These are phyloP conservation scores for Pediacus dermestoides DNA, from an alignment of 2,888 invertebrate species.

Conservation along the genomic window DNA sequence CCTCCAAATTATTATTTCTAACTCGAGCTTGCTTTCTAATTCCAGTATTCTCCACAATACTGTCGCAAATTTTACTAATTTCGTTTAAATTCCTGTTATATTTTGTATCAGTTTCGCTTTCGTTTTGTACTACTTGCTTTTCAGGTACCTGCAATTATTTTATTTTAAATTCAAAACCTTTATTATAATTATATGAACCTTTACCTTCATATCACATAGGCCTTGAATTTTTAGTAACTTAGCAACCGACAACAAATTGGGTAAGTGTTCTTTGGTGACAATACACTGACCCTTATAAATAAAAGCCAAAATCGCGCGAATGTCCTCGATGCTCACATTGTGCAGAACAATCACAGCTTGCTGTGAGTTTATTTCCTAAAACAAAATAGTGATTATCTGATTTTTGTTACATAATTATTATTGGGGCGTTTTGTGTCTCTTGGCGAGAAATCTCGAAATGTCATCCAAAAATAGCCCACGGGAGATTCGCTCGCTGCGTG, in stretches of 20 bases:
- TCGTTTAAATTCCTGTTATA: not conserved
- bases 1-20: not conserved
- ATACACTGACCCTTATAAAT: slow-evolving; percentile 88
- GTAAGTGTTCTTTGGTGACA: slow-evolving; percentile 74
- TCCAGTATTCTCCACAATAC: not conserved
- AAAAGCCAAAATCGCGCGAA: slow-evolving; percentile 74
- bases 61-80: slow-evolving; percentile 5
- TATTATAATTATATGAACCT: slow-evolving; percentile 28
- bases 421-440: too few relatives aligned
- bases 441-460: slow-evolving; percentile 5
- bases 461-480: slow-evolving; percentile 19
- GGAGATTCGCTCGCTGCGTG: too few relatives aligned
- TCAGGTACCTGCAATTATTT: slow-evolving; percentile 33
- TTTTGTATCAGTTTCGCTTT: not conserved
- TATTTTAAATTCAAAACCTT: not conserved
- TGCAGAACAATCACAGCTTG: slow-evolving; percentile 71
- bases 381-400: slow-evolving; percentile 27
- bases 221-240: slow-evolving; percentile 79
- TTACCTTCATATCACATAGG: slow-evolving; percentile 76
- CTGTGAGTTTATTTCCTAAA: slow-evolving; percentile 65
- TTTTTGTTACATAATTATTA: not conserved
- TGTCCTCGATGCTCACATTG: slow-evolving; percentile 66
- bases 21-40: not conserved
- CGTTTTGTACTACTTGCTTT: slow-evolving; percentile 10
- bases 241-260: slow-evolving; percentile 72